phyloP scores from a whole-genome alignment of 2,113 vertebrate species.

The Lontra canadensis region DNA sequence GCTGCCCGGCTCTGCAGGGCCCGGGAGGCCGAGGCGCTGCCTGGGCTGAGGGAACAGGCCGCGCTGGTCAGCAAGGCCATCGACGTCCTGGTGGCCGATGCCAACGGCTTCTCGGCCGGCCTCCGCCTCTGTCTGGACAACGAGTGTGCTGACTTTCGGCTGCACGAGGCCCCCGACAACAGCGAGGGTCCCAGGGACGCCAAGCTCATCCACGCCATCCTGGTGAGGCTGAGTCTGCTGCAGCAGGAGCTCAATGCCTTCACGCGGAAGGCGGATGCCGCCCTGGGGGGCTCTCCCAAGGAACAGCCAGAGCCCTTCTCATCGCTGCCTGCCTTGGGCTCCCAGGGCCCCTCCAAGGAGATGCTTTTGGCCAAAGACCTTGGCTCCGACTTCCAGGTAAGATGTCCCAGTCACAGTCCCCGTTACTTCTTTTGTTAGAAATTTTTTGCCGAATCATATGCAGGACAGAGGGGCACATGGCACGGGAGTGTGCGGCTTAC shows the following conservation, averaged over 20 bases:
- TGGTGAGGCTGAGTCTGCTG: conserved; percentile 90
- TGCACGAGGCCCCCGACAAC: conserved; percentile 87
- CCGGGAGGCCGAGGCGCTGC: conserved; percentile 90
- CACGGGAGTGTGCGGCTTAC: neutral
- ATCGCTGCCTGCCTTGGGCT: conserved; percentile 72
- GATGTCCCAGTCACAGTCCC: neutral
- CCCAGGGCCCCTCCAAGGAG: conserved; percentile 83
- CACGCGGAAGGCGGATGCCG: conserved; percentile 87
- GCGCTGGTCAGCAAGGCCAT: conserved; percentile 94
- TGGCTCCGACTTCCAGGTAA: conserved; percentile 90
- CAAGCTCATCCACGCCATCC: conserved; percentile 91
- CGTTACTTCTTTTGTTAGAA: neutral
- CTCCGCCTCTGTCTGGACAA: conserved; percentile 90
- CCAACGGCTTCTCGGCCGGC: conserved; percentile 89
- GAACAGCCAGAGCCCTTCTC: conserved; percentile 85
- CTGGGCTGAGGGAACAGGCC: conserved; percentile 93
- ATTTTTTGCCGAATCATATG: neutral
- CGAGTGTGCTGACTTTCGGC: conserved; percentile 85
- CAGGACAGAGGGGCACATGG: neutral
- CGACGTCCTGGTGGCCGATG: conserved; percentile 91
- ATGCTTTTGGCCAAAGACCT: conserved; percentile 83
- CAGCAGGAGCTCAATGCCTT: conserved; percentile 93
- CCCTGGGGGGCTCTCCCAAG: conserved; percentile 82
- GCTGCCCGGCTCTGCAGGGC: conserved; percentile 81
- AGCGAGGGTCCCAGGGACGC: conserved; percentile 84